Evolutionary conservation across 64 coral and sea anemone species (phyloP).

Genomic region (Trachythela sp.): DNA sequence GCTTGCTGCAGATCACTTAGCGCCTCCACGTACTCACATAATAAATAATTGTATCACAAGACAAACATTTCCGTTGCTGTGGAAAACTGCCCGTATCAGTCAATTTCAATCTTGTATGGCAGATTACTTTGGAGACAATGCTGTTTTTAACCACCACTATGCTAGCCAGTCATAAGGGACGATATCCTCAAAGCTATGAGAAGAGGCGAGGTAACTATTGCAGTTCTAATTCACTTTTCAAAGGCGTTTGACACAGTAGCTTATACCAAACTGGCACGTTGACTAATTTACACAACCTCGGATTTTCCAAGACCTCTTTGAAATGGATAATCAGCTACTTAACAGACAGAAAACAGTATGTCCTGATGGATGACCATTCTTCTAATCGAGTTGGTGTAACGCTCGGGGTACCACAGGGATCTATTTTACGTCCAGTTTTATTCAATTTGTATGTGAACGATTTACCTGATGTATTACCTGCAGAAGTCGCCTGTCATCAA

Average conservation of each 20-base stretch:
- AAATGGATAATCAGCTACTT: slow-evolving; percentile 36
- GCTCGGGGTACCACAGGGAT: slow-evolving; percentile 58
- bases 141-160: no score
- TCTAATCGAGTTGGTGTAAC: not conserved
- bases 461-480: slow-evolving; percentile 9
- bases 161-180: not conserved
- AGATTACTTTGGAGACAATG: no score
- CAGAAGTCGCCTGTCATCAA: no score
- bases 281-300: slow-evolving; percentile 1
- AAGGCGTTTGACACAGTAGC: not conserved
- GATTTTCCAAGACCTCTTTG: slow-evolving; percentile 49
- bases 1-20: no score
- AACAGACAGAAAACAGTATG: slow-evolving; percentile 32
- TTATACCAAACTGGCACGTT: slow-evolving; percentile 34
- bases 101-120: no score
- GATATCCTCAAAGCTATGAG: not conserved
- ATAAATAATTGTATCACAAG: not conserved
- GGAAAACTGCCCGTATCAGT: no score
- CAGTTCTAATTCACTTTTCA: not conserved
- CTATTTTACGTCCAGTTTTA: slow-evolving; percentile 50
- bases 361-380: slow-evolving; percentile 30
- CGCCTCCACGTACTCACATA: not conserved
- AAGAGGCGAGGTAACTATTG: not conserved
- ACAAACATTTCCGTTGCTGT: no score
- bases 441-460: slow-evolving; percentile 60